Percentiles rank a stretch among this genome's conserved stretches.
Evolutionary conservation across 2,888 invertebrate genomes (phyloP).

Genomic region (Clusia tigrina): DNA sequence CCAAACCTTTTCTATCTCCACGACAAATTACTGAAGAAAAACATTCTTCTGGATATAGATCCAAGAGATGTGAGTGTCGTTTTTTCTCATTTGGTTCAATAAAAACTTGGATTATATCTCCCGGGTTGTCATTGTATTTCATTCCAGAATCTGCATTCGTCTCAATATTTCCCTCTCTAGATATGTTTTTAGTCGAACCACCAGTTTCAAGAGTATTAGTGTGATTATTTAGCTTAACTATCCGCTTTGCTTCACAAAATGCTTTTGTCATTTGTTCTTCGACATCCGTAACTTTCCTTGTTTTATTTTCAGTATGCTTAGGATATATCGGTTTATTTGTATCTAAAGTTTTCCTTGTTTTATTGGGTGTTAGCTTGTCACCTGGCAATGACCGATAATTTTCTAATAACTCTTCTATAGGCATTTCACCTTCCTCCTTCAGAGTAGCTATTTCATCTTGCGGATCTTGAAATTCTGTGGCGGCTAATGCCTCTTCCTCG

Average conservation of each 20-base stretch:
- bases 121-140: too few species aligned
- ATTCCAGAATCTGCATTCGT: too few species aligned
- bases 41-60: conserved; percentile 65
- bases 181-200: too few species aligned
- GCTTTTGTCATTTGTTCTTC: too few species aligned
- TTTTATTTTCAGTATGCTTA: conserved; percentile 42
- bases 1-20: conserved; percentile 1
- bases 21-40: conserved; percentile 2
- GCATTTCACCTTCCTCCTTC: conserved; percentile 94
- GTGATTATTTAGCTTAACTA: too few species aligned
- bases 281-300: conserved; percentile 8
- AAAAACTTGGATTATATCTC: too few species aligned
- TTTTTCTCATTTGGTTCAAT: conserved; percentile 32
- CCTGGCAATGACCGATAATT: conserved; percentile 77
- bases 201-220: too few species aligned
- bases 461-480: conserved; percentile 83
- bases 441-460: conserved; percentile 88
- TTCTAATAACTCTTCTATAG: conserved; percentile 89
- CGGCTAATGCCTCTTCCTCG: conserved; percentile 95
- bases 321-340: too few species aligned
- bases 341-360: too few species aligned
- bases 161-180: too few species aligned
- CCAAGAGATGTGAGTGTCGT: conserved; percentile 68
- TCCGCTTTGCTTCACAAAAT: too few species aligned
- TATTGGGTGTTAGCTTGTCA: too few species aligned